These are phyloP conservation scores for Sialis fuliginosa DNA, from an alignment of 2,888 invertebrate genomes.

Conservation along the genomic window DNA sequence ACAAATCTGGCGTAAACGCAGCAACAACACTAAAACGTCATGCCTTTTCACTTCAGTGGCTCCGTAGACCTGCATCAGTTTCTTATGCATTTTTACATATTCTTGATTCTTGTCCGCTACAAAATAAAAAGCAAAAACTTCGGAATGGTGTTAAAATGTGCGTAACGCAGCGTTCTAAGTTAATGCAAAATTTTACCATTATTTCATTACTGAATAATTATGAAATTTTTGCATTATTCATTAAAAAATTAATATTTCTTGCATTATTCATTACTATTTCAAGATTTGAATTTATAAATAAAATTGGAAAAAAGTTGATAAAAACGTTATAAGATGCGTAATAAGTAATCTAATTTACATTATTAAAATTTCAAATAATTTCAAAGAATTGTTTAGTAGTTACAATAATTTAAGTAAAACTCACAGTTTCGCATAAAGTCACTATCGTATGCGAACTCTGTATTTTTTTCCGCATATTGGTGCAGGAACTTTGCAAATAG, in stretches of 20 bases:
- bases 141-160: not conserved
- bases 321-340: too few relatives aligned
- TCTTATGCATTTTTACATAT: conserved; percentile 44
- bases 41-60: conserved; percentile 29
- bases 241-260: too few relatives aligned
- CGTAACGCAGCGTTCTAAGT: not conserved
- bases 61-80: conserved; percentile 38
- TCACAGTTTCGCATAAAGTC: not conserved
- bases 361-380: not conserved
- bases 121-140: conserved; percentile 1
- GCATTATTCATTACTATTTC: too few relatives aligned
- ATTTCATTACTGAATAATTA: too few relatives aligned
- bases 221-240: too few relatives aligned
- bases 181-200: too few relatives aligned
- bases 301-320: too few relatives aligned
- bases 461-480: conserved; percentile 52
- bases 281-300: too few relatives aligned
- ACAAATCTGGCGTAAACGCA: conserved; percentile 76
- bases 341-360: too few relatives aligned
- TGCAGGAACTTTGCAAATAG: conserved; percentile 60
- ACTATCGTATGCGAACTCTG: conserved; percentile 13
- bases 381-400: not conserved
- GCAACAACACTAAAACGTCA: conserved; percentile 59
- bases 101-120: conserved; percentile 25
- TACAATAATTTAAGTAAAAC: not conserved